Percentiles rank a stretch among this genome's conserved stretches.
phyloP scores from a whole-genome alignment of 2,113 vertebrate genomes.

The Rhegmatorhina hoffmannsi region DNA sequence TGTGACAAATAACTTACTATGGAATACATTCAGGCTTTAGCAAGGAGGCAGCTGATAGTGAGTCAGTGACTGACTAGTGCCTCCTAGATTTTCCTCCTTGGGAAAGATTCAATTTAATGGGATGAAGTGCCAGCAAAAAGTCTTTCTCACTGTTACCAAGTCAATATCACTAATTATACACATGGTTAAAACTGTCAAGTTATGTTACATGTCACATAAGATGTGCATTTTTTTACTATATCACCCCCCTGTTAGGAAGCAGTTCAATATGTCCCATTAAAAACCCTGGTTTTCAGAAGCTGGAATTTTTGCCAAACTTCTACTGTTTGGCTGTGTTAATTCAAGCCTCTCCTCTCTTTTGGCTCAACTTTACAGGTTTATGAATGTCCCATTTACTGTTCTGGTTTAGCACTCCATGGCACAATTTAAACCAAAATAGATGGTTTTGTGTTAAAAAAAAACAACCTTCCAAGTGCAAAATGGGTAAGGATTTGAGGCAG shows the following conservation, averaged over 20 bases:
- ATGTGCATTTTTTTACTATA: background rate
- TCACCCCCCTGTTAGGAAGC: background rate
- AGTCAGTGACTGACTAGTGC: conserved; percentile 78
- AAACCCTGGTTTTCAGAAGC: background rate
- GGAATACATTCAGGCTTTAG: conserved; percentile 79
- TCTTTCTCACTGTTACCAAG: conserved; percentile 49
- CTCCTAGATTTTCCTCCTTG: conserved; percentile 74
- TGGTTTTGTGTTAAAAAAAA: background rate
- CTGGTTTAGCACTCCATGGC: background rate
- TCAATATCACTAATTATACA: conserved; percentile 72
- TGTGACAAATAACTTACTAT: conserved; percentile 80
- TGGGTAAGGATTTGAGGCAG: background rate
- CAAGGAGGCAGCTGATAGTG: conserved; percentile 76
- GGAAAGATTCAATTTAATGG: conserved; percentile 65
- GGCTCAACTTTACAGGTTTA: background rate
- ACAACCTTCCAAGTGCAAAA: background rate
- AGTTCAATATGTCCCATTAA: background rate
- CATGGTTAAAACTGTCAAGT: conserved; percentile 63
- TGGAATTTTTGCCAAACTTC: background rate
- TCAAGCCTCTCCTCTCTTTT: background rate
- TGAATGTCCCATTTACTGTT: background rate
- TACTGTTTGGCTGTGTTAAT: background rate
- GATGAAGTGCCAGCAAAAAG: conserved; percentile 61
- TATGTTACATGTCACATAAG: background rate
- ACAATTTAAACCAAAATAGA: background rate